phyloP scores from a whole-genome alignment of 35 echinoderm and acorn worm species.

The Acanthaster planci region DNA sequence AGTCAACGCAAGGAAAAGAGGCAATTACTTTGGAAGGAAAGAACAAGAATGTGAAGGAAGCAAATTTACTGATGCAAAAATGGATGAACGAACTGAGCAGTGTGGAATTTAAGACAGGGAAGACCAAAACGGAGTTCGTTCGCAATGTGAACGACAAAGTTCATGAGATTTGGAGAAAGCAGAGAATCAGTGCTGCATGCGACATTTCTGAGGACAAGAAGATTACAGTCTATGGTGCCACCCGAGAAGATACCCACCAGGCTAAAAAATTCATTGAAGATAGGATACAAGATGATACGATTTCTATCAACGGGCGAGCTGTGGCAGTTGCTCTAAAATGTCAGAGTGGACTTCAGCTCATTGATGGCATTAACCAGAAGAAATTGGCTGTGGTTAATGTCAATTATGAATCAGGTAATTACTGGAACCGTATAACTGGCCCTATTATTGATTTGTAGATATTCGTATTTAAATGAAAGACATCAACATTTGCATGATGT shows the following conservation, averaged over 20 bases:
- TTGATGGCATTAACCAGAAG: background rate
- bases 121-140: background rate
- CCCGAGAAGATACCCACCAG: background rate
- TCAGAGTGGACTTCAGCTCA: background rate
- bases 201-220: background rate
- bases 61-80: background rate
- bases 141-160: constrained; percentile 4
- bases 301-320: background rate
- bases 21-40: constrained; percentile 4
- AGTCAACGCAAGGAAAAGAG: background rate
- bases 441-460: background rate
- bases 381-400: background rate
- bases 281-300: background rate
- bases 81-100: background rate
- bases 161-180: background rate
- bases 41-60: background rate
- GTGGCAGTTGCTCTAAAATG: constrained; percentile 4
- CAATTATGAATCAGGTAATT: background rate
- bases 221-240: background rate
- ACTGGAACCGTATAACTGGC: background rate
- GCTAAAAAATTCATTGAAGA: background rate
- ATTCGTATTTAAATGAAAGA: background rate
- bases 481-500: background rate
- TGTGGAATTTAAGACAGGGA: background rate
- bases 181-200: background rate